These are phyloP conservation scores for Pogonomyrmex barbatus DNA, from an alignment of 1,140 invertebrate genomes.

Conservation along the genomic window DNA sequence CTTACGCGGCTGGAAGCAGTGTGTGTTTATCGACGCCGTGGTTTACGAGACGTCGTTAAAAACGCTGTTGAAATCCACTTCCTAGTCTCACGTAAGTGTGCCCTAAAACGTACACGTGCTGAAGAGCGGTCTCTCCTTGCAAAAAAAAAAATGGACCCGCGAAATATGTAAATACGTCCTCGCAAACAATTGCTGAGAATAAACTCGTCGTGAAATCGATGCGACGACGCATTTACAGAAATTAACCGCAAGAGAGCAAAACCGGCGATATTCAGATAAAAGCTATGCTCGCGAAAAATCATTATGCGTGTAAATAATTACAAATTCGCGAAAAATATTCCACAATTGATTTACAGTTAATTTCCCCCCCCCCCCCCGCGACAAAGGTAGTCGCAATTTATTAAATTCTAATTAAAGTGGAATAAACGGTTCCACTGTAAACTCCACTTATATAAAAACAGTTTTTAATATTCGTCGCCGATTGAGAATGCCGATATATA, in stretches of 20 bases:
- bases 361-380: neutral
- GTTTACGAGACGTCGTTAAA: constrained; percentile 62
- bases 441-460: too few relatives aligned
- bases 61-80: constrained; percentile 56
- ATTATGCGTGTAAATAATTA: neutral
- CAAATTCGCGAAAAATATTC: neutral
- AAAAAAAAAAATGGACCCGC: constrained; percentile 6
- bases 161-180: neutral
- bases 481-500: neutral
- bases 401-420: too few relatives aligned
- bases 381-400: neutral
- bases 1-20: constrained; percentile 33
- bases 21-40: constrained; percentile 49
- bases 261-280: neutral
- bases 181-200: constrained; percentile 10
- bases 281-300: neutral
- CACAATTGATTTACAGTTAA: neutral
- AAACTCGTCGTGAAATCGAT: constrained; percentile 19
- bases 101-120: constrained; percentile 5
- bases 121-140: constrained; percentile 1
- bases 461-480: neutral
- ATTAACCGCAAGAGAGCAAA: neutral
- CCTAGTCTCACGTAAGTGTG: constrained; percentile 31
- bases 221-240: neutral
- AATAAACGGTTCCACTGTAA: too few relatives aligned